These are phyloP conservation scores for Vombatus ursinus DNA, from an alignment of 2,113 vertebrate species.

Conservation along the genomic window DNA sequence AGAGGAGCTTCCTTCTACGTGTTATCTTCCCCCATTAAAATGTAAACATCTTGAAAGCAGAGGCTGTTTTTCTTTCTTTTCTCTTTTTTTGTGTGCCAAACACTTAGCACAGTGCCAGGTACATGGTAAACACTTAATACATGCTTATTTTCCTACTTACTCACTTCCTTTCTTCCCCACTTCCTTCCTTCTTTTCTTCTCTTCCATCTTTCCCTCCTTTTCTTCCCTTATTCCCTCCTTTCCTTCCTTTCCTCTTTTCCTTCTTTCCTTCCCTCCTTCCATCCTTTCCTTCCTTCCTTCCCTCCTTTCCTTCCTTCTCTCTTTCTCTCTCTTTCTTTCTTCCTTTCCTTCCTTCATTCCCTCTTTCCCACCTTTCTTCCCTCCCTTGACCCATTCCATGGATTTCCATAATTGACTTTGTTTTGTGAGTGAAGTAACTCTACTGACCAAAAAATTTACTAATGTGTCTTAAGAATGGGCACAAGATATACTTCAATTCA, in stretches of 20 bases:
- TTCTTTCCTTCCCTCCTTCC: too few relatives aligned
- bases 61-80: neutral
- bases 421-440: slow-evolving; percentile 46
- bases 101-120: too few relatives aligned
- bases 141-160: too few relatives aligned
- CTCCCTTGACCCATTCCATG: neutral
- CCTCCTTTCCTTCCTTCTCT: too few relatives aligned
- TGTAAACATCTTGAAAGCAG: neutral
- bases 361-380: too few relatives aligned
- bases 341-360: too few relatives aligned
- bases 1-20: neutral
- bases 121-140: neutral
- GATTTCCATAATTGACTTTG: slow-evolving; percentile 38
- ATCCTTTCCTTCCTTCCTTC: rapidly evolving
- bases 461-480: slow-evolving; percentile 34
- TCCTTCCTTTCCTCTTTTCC: too few relatives aligned
- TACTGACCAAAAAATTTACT: slow-evolving; percentile 29
- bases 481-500: slow-evolving; percentile 46
- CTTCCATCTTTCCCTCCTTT: too few relatives aligned
- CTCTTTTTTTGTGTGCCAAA: neutral
- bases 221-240: too few relatives aligned
- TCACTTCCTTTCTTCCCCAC: too few relatives aligned
- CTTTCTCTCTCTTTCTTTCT: too few relatives aligned
- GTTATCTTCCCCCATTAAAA: neutral
- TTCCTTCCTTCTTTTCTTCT: neutral